These are phyloP conservation scores for Melinaea menophilus DNA, from an alignment of 2,888 invertebrate species.

Conservation along the genomic window DNA sequence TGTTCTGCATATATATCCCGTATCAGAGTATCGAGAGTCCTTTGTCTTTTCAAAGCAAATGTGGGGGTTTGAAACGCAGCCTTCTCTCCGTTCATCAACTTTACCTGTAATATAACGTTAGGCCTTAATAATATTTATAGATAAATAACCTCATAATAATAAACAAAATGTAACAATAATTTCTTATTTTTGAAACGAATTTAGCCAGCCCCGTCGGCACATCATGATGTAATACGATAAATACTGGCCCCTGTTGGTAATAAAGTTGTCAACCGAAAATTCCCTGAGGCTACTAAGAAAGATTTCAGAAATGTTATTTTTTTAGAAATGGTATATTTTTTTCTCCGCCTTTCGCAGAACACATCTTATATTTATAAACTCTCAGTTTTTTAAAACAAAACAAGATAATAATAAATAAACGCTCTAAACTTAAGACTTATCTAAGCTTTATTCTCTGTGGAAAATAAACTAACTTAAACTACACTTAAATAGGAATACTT, in stretches of 20 bases:
- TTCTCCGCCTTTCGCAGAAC: no score
- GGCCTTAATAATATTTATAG: background rate
- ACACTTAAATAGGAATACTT: no score
- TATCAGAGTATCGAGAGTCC: constrained; percentile 91
- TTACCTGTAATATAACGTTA: constrained; percentile 72
- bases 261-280: constrained; percentile 20
- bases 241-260: constrained; percentile 16
- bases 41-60: constrained; percentile 89
- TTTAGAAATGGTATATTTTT: no score
- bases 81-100: constrained; percentile 94
- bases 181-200: constrained; percentile 8
- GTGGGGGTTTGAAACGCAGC: constrained; percentile 94
- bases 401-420: no score
- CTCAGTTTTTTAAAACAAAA: no score
- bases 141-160: constrained; percentile 4
- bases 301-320: background rate
- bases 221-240: constrained; percentile 22
- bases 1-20: constrained; percentile 92
- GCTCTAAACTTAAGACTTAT: no score
- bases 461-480: no score
- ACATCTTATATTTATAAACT: no score
- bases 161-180: constrained; percentile 9
- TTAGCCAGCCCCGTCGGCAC: constrained; percentile 11
- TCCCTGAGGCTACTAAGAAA: constrained; percentile 7
- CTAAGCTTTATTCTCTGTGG: no score